These are phyloP conservation scores for Geodia barretti DNA, from an alignment of 37 sponge, comb jelly and placozoan genomes.

Conservation along the genomic window DNA sequence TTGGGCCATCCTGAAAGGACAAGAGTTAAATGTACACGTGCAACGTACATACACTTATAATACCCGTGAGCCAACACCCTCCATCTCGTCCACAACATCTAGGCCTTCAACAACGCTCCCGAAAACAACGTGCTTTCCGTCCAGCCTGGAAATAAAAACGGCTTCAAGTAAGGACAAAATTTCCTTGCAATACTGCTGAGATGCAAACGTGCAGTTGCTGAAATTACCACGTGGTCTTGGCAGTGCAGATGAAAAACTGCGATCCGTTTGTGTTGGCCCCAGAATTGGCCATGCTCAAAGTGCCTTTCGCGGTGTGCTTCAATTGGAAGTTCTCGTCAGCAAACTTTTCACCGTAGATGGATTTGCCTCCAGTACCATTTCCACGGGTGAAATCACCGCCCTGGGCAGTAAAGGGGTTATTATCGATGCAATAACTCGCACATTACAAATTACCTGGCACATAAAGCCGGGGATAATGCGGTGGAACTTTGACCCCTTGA, in stretches of 20 bases:
- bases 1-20: neutral
- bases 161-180: no score
- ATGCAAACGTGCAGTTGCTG: no score
- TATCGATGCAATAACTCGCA: neutral
- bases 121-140: conserved; percentile 95
- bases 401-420: neutral
- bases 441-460: conserved; percentile 84
- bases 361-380: conserved; percentile 90
- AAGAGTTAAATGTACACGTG: neutral
- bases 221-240: conserved; percentile 56
- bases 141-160: conserved; percentile 50
- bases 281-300: conserved; percentile 82
- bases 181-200: no score
- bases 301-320: conserved; percentile 88
- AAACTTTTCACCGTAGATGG: conserved; percentile 92
- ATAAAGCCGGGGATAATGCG: conserved; percentile 80
- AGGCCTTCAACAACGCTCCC: conserved; percentile 78
- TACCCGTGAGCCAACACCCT: conserved; percentile 47
- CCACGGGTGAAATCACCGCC: conserved; percentile 71
- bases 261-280: conserved; percentile 81
- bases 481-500: conserved; percentile 72
- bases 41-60: no score
- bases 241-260: conserved; percentile 83
- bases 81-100: conserved; percentile 72
- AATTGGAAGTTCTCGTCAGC: conserved; percentile 90